A percentile compares a stretch with the other conserved stretches of the same genome.
Evolutionary conservation across 2,888 invertebrate genomes (phyloP).

Genomic region (Volucella zonaria): DNA sequence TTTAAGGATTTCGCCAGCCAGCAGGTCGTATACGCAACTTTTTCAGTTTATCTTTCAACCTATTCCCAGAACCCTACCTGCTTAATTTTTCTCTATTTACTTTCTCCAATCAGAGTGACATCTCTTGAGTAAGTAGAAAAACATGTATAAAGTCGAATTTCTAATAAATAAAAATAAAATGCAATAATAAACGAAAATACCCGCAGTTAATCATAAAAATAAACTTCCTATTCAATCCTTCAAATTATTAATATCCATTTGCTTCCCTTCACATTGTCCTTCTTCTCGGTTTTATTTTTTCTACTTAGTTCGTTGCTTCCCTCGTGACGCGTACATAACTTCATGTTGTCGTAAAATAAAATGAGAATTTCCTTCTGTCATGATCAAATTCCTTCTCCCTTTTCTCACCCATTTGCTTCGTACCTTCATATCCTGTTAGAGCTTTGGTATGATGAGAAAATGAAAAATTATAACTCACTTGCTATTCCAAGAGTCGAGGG

Average conservation of each 20-base stretch:
- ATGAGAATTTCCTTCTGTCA: conserved; percentile 34
- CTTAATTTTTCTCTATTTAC: background rate
- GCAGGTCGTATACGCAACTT: conserved; percentile 7
- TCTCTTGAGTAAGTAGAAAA: background rate
- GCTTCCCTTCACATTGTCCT: background rate
- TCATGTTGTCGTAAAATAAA: conserved; percentile 39
- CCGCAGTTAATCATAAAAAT: conserved; percentile 15
- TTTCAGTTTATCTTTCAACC: background rate
- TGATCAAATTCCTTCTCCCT: conserved; percentile 34
- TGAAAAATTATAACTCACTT: background rate
- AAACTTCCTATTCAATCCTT: conserved; percentile 31
- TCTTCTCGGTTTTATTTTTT: background rate
- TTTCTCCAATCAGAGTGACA: conserved; percentile 1
- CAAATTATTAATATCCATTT: conserved; percentile 22
- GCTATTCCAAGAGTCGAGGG: no score
- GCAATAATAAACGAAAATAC: no score
- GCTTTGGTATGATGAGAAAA: background rate
- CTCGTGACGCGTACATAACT: background rate
- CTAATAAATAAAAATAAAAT: conserved; percentile 1
- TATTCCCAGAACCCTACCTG: no score
- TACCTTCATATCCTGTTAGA: no score
- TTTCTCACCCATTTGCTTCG: background rate
- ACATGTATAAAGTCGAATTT: background rate
- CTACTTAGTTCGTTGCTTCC: no score
- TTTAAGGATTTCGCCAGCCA: background rate